Base-by-base conservation (phyloP, 2,797 vertebrate species). In the Phoxinus dragarum region DNA sequence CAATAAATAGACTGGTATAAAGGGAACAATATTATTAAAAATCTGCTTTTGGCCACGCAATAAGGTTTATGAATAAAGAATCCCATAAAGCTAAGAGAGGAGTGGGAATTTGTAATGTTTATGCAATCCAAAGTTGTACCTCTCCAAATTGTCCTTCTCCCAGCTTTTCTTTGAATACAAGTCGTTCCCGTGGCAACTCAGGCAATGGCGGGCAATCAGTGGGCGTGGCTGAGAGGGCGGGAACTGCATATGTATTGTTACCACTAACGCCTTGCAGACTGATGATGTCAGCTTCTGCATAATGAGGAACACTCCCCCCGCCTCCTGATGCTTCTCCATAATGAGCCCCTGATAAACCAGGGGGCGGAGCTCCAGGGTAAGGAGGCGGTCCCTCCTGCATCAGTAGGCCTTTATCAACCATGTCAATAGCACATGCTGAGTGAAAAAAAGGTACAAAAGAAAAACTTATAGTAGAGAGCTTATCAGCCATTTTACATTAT, bases 101-200 rank as follows among this genome's bases (percentile, higher is more conserved):
- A 19, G 10, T 86, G 23, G 16, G 14, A 34, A 36, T 59, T 27
- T 54, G 64, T 56, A 44, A 66, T 81, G 36, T 56, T 69, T 40
- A 11, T 44, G n/a, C 42, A 68, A 56, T 42, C 16, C 23, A 66
- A 19, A n/a, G 38, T 31, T n/a, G 23, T 76, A 98, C 98, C 96
- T 99, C 98, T 88, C 97, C 98, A 88, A 98, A 99, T 93, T 98
- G 98, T 11, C 98, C 98, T 92, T 99, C 98, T 52, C 98, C 98
- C 59, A 98, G 94, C 88, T 99, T 98, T 94, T 99, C 97, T 88
- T 97, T 97, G 93, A 98, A 98, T 84, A 97, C 88, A 76, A 99
- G 97, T 73, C 92, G 94, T 6, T 96, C 96, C 34, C 97, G 96
- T 0, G 95, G 96, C 81, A 98, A 96, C 90, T 98, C 96, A 1